A percentile compares a stretch with the other conserved stretches of the same genome.
Conservation (phyloP, 2,113 vertebrate genomes). For the Pteruthius melanotis region DNA sequence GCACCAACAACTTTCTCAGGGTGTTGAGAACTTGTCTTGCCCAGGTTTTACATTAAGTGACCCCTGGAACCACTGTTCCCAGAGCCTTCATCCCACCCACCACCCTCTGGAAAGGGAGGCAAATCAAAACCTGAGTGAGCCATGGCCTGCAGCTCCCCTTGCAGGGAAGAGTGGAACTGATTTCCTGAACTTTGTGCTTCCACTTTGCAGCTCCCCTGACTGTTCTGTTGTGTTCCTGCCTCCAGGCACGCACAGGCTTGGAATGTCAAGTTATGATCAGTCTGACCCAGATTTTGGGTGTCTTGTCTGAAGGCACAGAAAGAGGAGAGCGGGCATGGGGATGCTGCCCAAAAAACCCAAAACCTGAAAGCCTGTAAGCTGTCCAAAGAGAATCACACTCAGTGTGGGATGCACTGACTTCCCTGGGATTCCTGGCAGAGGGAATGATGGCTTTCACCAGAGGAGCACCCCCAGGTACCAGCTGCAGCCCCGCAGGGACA, state of each 20-base stretch:
- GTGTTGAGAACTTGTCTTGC: accelerated
- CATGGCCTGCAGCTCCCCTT: background rate
- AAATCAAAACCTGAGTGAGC: background rate
- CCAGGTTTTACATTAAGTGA: background rate
- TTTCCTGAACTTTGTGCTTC: background rate
- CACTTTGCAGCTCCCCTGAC: background rate
- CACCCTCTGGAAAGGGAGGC: background rate
- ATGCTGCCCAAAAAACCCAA: background rate
- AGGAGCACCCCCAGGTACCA: background rate
- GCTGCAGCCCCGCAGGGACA: background rate
- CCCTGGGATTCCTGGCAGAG: background rate
- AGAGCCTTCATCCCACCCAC: background rate
- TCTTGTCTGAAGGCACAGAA: background rate
- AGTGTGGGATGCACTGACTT: accelerated
- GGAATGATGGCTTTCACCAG: accelerated
- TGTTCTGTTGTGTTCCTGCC: background rate
- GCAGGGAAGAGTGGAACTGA: background rate
- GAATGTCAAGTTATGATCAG: background rate
- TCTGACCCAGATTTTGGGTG: background rate
- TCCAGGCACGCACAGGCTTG: background rate
- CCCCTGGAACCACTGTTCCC: background rate
- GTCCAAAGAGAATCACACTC: accelerated
- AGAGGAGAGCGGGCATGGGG: background rate
- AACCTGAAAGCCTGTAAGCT: accelerated
- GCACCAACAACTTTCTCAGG: background rate